Conservation (phyloP, 2,113 vertebrate species). For the Reinhardtius hippoglossoides region DNA sequence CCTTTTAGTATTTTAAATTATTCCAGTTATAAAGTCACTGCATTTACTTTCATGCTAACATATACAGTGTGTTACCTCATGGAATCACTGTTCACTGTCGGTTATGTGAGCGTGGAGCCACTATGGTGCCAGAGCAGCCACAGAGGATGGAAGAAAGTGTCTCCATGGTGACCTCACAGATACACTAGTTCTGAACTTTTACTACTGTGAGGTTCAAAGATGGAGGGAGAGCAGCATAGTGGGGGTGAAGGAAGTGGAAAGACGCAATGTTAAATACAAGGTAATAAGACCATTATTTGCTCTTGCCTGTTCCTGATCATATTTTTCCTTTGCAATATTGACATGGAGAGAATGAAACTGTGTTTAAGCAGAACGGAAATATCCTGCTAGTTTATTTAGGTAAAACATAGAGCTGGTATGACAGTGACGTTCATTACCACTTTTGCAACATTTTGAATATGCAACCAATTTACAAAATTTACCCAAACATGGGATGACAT, state of each 20-base stretch:
- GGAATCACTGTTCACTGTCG: background rate
- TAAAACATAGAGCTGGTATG: no score
- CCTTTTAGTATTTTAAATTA: background rate
- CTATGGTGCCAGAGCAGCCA: background rate
- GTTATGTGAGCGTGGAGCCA: no score
- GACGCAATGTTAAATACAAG: constrained; percentile 2
- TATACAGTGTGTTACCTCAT: background rate
- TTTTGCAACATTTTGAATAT: background rate
- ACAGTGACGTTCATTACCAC: constrained; percentile 39
- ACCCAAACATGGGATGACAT: background rate
- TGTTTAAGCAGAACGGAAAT: no score
- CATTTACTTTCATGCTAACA: no score
- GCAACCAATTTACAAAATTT: background rate
- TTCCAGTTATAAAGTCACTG: no score
- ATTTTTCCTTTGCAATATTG: no score
- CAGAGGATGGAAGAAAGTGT: constrained; percentile 53
- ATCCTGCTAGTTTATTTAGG: background rate
- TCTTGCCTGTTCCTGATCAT: constrained; percentile 31
- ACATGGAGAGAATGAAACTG: no score
- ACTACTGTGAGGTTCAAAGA: constrained; percentile 56
- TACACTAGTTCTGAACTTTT: constrained; percentile 64
- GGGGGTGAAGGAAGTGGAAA: background rate
- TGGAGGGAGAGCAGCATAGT: constrained; percentile 3
- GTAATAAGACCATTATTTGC: constrained; percentile 55
- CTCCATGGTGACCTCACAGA: constrained; percentile 70